Conservation (phyloP, 2,113 vertebrate species). For the Phrynocephalus versicolor region DNA sequence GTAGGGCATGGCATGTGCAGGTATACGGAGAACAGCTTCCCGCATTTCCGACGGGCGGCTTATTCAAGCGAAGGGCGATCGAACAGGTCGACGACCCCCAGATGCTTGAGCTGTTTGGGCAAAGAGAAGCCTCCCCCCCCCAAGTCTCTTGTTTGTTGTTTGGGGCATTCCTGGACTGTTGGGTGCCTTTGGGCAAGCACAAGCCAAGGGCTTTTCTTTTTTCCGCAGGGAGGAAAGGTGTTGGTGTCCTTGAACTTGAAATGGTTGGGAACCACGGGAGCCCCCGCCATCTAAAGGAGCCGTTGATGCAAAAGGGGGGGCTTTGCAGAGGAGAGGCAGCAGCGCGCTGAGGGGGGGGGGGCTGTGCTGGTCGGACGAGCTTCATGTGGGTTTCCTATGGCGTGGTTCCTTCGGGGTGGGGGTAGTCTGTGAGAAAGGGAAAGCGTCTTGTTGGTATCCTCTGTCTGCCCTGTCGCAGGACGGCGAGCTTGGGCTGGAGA, state of each 20-base stretch:
- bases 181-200: background rate
- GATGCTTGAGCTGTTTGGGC: too few relatives aligned
- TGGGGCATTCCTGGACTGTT: background rate
- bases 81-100: background rate
- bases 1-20: background rate
- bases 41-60: background rate
- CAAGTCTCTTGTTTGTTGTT: conserved; percentile 26
- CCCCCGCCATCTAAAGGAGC: background rate
- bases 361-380: background rate
- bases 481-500: conserved; percentile 7
- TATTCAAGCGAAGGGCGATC: background rate
- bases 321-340: background rate
- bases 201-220: background rate
- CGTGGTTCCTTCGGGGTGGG: background rate
- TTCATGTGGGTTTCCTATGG: background rate
- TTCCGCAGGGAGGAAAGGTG: conserved; percentile 48
- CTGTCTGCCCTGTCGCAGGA: background rate
- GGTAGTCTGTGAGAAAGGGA: background rate
- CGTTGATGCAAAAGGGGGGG: conserved; percentile 53
- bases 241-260: conserved; percentile 84
- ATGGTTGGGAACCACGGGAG: conserved; percentile 56
- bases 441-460: background rate
- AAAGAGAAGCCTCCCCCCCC: background rate
- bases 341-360: too few relatives aligned
- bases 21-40: background rate